Conservation (phyloP, 2,888 invertebrate genomes). For the Leptothorax acervorum region DNA sequence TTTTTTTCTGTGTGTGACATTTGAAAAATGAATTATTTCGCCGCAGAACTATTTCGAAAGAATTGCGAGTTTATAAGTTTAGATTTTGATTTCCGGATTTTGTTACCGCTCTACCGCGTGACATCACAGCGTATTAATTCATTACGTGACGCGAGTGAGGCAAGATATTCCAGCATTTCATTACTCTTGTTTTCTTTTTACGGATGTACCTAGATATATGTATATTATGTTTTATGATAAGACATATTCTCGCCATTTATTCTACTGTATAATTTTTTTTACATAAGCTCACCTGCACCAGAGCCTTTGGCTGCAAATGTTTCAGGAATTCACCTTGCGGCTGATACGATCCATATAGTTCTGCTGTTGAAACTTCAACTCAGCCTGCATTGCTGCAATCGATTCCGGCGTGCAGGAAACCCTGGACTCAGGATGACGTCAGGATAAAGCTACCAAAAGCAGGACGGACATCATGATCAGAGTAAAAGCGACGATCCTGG, state of each 20-base stretch:
- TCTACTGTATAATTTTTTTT: neutral
- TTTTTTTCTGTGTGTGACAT: too few species aligned
- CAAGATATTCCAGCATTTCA: too few species aligned
- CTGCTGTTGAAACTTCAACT: slow-evolving; percentile 87
- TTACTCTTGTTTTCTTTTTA: neutral
- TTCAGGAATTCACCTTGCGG: slow-evolving; percentile 88
- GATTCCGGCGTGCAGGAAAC: slow-evolving; percentile 88
- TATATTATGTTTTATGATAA: neutral
- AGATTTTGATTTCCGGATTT: too few species aligned
- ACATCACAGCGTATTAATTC: too few species aligned
- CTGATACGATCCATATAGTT: slow-evolving; percentile 89
- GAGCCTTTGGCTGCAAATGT: slow-evolving; percentile 88
- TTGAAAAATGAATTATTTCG: too few species aligned
- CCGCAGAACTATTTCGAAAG: too few species aligned
- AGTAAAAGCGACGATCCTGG: slow-evolving; percentile 94
- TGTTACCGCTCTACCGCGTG: too few species aligned
- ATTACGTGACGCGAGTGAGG: too few species aligned
- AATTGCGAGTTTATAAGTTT: too few species aligned
- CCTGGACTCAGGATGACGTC: slow-evolving; percentile 94
- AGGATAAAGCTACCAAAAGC: slow-evolving; percentile 92
- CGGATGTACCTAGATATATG: neutral
- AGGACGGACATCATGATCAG: slow-evolving; percentile 93
- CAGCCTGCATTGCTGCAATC: slow-evolving; percentile 82
- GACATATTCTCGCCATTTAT: neutral
- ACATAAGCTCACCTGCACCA: slow-evolving; percentile 88